Conservation (phyloP, 2,888 invertebrate species). For the Dasysyrphus albostriatus region DNA sequence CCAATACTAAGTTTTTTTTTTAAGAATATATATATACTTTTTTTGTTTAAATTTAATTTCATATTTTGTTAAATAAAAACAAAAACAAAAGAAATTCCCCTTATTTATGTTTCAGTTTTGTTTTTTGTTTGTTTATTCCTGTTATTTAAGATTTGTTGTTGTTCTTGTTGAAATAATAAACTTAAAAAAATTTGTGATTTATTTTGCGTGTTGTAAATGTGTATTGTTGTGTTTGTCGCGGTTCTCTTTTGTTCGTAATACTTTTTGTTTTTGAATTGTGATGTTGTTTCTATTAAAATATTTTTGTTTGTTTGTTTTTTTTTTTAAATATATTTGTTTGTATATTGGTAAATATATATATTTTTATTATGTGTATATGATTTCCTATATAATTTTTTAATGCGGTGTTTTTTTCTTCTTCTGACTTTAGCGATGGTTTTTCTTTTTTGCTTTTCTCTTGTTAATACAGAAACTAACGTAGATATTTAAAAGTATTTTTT, state of each 20-base stretch:
- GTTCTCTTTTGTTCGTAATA: slow-evolving; percentile 64
- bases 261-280: slow-evolving; percentile 66
- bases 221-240: slow-evolving; percentile 41
- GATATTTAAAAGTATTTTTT: slow-evolving; percentile 3
- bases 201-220: slow-evolving; percentile 71
- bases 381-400: slow-evolving; percentile 71
- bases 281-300: slow-evolving; percentile 74
- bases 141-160: slow-evolving; percentile 19
- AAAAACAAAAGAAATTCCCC: slow-evolving; percentile 67
- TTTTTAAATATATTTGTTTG: slow-evolving; percentile 65
- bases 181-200: slow-evolving; percentile 59
- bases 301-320: slow-evolving; percentile 49
- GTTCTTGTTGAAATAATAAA: slow-evolving; percentile 40
- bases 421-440: slow-evolving; percentile 62
- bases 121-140: slow-evolving; percentile 47
- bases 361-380: slow-evolving; percentile 61
- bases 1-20: slow-evolving; percentile 79
- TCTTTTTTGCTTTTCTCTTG: slow-evolving; percentile 18
- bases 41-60: slow-evolving; percentile 49
- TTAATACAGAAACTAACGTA: slow-evolving; percentile 3
- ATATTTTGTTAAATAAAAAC: slow-evolving; percentile 38
- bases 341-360: slow-evolving; percentile 75
- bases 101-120: slow-evolving; percentile 59
- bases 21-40: slow-evolving; percentile 78
- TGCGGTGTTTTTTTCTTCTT: slow-evolving; percentile 64